phyloP scores from a whole-genome alignment of 2,797 vertebrate genomes.

The Coracias cyanogaster region DNA sequence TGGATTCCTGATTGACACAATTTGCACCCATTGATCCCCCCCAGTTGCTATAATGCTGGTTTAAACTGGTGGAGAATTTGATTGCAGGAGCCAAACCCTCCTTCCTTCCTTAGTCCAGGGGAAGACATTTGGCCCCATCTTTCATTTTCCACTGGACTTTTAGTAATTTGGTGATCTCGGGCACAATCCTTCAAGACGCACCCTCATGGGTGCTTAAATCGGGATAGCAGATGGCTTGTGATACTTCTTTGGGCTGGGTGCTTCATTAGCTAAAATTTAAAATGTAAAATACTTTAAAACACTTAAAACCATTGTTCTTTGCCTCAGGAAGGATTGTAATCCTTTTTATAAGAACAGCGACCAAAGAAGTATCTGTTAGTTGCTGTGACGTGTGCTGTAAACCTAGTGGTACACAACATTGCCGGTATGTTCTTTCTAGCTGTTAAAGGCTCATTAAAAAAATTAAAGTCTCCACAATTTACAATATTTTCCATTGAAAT shows the following conservation, averaged over 20 bases:
- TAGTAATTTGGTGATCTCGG: neutral
- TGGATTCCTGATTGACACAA: neutral
- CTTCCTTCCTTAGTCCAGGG: neutral
- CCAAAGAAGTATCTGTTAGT: neutral
- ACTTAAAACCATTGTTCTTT: neutral
- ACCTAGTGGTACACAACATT: neutral
- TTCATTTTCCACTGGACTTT: neutral
- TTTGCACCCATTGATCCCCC: neutral
- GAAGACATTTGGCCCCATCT: neutral
- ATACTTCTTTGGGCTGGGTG: neutral
- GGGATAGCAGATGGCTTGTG: neutral
- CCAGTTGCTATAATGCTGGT: neutral
- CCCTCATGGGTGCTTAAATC: neutral
- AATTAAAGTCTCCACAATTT: conserved; percentile 58
- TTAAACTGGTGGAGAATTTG: neutral
- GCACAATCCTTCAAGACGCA: neutral
- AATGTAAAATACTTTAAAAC: neutral
- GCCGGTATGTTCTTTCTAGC: neutral
- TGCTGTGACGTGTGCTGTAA: neutral
- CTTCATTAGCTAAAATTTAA: neutral
- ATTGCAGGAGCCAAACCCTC: neutral
- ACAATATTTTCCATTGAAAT: conserved; percentile 70
- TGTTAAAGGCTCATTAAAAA: conserved; percentile 67
- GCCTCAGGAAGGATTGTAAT: neutral
- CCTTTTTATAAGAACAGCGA: neutral